phyloP scores from a whole-genome alignment of 2,113 vertebrate species.

The Passerina amoena region DNA sequence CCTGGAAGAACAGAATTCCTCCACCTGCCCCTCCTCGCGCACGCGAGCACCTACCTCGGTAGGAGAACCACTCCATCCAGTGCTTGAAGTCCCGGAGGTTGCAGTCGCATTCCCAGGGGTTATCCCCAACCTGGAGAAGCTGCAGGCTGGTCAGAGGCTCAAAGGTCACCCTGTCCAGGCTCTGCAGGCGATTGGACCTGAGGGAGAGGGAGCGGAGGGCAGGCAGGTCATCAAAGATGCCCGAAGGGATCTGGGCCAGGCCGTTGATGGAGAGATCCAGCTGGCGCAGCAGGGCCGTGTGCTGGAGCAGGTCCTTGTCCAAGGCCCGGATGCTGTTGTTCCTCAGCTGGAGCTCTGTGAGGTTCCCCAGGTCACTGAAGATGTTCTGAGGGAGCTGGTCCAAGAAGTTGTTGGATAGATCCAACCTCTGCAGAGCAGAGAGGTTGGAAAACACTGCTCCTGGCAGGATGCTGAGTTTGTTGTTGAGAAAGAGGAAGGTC shows the following conservation, averaged over 20 bases:
- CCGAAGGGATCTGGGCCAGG: conserved; percentile 86
- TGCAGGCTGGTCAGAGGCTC: conserved; percentile 91
- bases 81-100: conserved; percentile 96
- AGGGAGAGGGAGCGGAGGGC: conserved; percentile 90
- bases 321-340: conserved; percentile 94
- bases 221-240: conserved; percentile 86
- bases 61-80: conserved; percentile 99
- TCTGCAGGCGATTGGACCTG: conserved; percentile 90
- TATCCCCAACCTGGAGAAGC: conserved; percentile 90
- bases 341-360: conserved; percentile 88
- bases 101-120: conserved; percentile 98
- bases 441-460: conserved; percentile 88
- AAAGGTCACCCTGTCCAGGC: conserved; percentile 91
- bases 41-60: conserved; percentile 81
- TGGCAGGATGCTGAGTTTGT: conserved; percentile 86
- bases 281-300: conserved; percentile 80
- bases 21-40: rapidly evolving
- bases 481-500: conserved; percentile 92
- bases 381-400: conserved; percentile 89
- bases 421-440: conserved; percentile 89
- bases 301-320: conserved; percentile 89
- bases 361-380: conserved; percentile 88
- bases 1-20: not conserved
- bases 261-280: conserved; percentile 95
- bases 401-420: conserved; percentile 97